phyloP scores from a whole-genome alignment of 2,888 invertebrate species.

The Stramonita haemastoma region DNA sequence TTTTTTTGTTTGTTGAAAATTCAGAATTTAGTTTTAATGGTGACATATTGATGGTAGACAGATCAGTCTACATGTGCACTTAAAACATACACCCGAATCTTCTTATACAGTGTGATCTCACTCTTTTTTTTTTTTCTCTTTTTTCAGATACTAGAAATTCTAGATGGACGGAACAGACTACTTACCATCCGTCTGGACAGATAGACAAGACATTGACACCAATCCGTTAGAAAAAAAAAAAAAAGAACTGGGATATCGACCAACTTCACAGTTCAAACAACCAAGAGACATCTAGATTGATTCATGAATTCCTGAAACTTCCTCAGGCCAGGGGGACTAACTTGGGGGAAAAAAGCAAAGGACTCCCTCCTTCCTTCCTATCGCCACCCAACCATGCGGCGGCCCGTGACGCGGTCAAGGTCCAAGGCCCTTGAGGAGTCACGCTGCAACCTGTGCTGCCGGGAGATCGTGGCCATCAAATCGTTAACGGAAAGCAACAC shows the following conservation, averaged over 20 bases:
- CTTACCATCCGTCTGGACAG: too few relatives aligned
- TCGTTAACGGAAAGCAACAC: background rate
- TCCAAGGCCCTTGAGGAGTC: conserved; percentile 18
- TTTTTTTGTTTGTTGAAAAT: too few relatives aligned
- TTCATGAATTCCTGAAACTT: background rate
- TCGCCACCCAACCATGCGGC: background rate
- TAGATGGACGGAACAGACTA: too few relatives aligned
- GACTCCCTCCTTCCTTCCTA: background rate
- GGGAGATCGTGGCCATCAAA: conserved; percentile 24
- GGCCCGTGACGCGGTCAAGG: conserved; percentile 18
- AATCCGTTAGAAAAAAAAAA: background rate
- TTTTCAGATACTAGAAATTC: too few relatives aligned
- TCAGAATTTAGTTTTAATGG: too few relatives aligned
- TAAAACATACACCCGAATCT: too few relatives aligned
- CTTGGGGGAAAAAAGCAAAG: too few relatives aligned
- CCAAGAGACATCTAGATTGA: background rate
- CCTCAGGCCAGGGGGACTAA: background rate
- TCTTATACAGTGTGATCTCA: too few relatives aligned
- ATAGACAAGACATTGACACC: background rate
- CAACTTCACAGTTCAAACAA: background rate
- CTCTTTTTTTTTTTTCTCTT: too few relatives aligned
- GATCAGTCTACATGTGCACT: too few relatives aligned
- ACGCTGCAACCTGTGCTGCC: conserved; percentile 28
- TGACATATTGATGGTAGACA: too few relatives aligned
- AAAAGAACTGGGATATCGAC: background rate